A percentile compares a stretch with the other conserved stretches of the same genome.
These are phyloP conservation scores for Plecotus auritus DNA, from an alignment of 2,113 vertebrate genomes.

Conservation along the genomic window DNA sequence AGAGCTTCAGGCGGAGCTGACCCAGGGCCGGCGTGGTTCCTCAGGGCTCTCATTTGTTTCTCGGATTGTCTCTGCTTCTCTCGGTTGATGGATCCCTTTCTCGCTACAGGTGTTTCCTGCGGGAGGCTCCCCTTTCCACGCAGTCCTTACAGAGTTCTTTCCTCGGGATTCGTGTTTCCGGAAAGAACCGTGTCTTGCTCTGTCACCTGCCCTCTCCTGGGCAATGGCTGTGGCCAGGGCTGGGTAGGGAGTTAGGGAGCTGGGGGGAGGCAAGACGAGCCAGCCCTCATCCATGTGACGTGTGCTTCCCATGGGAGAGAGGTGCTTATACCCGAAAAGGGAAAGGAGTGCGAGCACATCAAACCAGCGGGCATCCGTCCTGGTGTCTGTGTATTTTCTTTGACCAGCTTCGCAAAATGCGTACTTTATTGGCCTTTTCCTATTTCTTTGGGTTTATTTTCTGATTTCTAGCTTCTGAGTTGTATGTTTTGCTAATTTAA, in stretches of 20 bases:
- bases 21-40: neutral
- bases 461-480: neutral
- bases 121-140: neutral
- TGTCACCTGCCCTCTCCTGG: neutral
- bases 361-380: neutral
- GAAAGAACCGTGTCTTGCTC: neutral
- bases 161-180: neutral
- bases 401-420: neutral
- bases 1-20: neutral
- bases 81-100: neutral
- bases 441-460: neutral
- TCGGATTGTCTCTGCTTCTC: neutral
- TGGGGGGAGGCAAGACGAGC: neutral
- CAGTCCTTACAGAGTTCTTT: neutral
- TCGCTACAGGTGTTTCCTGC: neutral
- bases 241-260: neutral
- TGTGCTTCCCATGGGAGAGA: neutral
- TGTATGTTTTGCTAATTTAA: neutral
- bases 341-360: neutral
- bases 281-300: neutral
- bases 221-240: neutral
- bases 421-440: neutral
- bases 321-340: neutral
- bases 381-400: neutral
- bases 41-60: neutral